Evolutionary conservation across 2,888 invertebrate genomes (phyloP).

Genomic region (Flexamia atlantica): DNA sequence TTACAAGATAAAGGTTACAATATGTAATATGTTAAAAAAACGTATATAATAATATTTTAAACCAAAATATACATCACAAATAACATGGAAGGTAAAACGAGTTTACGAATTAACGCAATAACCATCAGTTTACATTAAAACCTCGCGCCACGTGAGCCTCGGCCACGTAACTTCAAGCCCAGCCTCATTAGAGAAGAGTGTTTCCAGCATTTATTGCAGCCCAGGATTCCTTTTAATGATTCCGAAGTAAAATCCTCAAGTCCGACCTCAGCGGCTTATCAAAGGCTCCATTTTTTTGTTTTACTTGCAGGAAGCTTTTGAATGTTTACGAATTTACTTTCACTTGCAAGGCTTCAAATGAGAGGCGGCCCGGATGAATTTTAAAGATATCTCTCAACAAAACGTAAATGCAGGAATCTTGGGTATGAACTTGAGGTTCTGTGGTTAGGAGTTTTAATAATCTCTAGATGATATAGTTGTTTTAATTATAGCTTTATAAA

Average conservation of each 20-base stretch:
- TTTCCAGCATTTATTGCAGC: conserved; percentile 17
- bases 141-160: background rate
- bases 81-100: background rate
- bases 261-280: background rate
- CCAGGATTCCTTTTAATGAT: conserved; percentile 18
- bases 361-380: background rate
- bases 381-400: background rate
- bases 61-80: background rate
- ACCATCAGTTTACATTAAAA: conserved; percentile 4
- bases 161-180: background rate
- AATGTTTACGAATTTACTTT: background rate
- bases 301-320: background rate
- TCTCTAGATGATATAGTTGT: too few species aligned
- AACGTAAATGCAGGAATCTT: background rate
- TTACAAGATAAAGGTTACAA: too few species aligned
- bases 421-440: too few species aligned
- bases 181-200: conserved; percentile 1
- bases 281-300: background rate
- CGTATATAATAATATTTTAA: too few species aligned
- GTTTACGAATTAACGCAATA: background rate
- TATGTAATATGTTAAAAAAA: too few species aligned
- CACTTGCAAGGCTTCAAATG: background rate
- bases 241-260: background rate
- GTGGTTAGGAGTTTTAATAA: too few species aligned
- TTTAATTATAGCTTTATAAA: too few species aligned